Percentiles rank a stretch among this genome's conserved stretches.
phyloP scores from a whole-genome alignment of 1,140 invertebrate species.

The Pseudomyrmex dendroicus region DNA sequence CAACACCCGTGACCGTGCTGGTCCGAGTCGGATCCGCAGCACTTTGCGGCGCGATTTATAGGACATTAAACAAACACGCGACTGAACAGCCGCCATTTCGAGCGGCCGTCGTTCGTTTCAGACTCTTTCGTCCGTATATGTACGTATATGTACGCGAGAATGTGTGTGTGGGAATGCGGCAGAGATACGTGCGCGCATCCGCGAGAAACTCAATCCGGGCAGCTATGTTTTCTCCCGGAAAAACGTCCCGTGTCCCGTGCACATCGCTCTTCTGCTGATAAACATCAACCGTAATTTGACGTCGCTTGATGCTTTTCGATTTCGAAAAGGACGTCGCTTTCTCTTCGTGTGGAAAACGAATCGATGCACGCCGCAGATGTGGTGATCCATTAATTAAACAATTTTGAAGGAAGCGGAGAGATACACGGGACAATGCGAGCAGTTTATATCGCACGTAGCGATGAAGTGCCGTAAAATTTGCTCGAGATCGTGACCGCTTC shows the following conservation, averaged over 20 bases:
- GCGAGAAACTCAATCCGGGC: slow-evolving; percentile 15
- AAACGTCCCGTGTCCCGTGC: not conserved
- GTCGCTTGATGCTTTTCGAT: not conserved
- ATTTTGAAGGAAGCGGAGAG: not conserved
- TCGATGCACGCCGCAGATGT: not conserved
- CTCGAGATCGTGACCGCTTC: no score
- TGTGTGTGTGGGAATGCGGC: not conserved
- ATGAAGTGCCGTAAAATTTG: not conserved
- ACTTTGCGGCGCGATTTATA: slow-evolving; percentile 77
- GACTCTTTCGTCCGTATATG: slow-evolving; percentile 55
- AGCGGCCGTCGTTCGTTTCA: slow-evolving; percentile 44
- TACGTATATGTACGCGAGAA: not conserved
- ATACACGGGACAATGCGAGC: not conserved
- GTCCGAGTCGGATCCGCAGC: slow-evolving; percentile 63
- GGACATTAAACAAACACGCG: slow-evolving; percentile 77
- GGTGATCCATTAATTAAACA: not conserved
- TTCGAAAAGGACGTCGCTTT: not conserved
- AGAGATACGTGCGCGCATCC: slow-evolving; percentile 1
- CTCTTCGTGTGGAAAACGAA: not conserved
- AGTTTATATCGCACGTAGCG: not conserved
- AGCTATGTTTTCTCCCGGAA: slow-evolving; percentile 13
- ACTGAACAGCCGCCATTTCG: slow-evolving; percentile 61
- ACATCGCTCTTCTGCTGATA: slow-evolving; percentile 1
- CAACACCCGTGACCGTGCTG: not conserved
- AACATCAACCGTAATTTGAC: slow-evolving; percentile 49